These are phyloP conservation scores for Melinaea marsaeus DNA, from an alignment of 2,888 invertebrate species.

Conservation along the genomic window DNA sequence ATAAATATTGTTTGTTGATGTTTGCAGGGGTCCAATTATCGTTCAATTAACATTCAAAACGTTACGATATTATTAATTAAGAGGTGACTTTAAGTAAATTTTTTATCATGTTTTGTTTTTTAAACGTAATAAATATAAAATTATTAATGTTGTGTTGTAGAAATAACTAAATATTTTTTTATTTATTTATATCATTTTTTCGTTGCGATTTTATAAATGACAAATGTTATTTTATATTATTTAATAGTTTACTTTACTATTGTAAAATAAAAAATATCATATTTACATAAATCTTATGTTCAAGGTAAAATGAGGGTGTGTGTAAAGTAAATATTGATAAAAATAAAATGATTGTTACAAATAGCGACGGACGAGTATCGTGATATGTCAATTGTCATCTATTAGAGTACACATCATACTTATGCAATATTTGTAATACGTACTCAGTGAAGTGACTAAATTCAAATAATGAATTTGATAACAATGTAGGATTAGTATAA, in stretches of 20 bases:
- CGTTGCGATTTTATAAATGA: too few relatives aligned
- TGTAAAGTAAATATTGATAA: too few relatives aligned
- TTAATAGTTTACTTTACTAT: too few relatives aligned
- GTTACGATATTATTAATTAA: conserved; percentile 48
- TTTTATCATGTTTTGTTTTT: neutral
- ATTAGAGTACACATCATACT: neutral
- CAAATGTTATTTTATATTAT: too few relatives aligned
- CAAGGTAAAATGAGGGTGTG: neutral
- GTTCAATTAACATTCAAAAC: conserved; percentile 50
- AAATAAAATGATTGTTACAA: too few relatives aligned
- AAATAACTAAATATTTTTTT: too few relatives aligned
- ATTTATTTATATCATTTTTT: too few relatives aligned
- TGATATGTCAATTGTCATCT: conserved; percentile 1
- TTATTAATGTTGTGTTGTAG: too few relatives aligned
- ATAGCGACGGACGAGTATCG: neutral
- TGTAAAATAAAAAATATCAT: too few relatives aligned
- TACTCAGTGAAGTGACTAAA: neutral
- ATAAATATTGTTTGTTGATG: conserved; percentile 28
- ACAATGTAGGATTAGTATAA: too few relatives aligned
- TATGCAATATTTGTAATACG: neutral
- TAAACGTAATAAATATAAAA: neutral
- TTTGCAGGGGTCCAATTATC: conserved; percentile 48
- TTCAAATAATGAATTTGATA: too few relatives aligned
- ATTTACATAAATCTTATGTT: too few relatives aligned
- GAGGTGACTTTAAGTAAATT: conserved; percentile 2